phyloP scores from a whole-genome alignment of 2,888 invertebrate genomes.

The Autographa pulchrina region DNA sequence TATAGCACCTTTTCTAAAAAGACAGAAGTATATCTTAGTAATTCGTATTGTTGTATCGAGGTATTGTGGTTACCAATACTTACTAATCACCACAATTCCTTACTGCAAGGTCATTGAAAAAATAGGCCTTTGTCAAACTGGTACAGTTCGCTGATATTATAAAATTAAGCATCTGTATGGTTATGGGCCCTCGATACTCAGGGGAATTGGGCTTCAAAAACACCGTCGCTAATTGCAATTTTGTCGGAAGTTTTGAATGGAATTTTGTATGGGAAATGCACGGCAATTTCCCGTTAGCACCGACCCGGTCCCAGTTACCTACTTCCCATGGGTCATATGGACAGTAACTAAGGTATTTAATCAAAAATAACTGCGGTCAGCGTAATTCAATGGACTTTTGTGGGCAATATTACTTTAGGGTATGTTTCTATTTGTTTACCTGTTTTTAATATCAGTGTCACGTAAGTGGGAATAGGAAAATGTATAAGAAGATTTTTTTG shows the following conservation, averaged over 20 bases:
- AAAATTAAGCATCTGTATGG: neutral
- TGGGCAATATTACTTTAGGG: neutral
- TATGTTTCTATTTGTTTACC: neutral
- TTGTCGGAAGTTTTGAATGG: conserved; percentile 39
- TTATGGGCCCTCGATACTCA: conserved; percentile 33
- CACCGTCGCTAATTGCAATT: conserved; percentile 42
- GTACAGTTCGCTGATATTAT: neutral
- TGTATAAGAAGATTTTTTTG: neutral
- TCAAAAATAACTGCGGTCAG: neutral
- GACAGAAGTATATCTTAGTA: too few species aligned
- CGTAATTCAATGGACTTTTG: conserved; percentile 6
- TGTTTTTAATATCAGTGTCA: neutral
- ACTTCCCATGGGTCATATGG: neutral
- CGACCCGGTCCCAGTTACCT: neutral
- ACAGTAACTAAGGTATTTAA: conserved; percentile 8
- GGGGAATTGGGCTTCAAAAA: conserved; percentile 36
- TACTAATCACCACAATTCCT: too few species aligned
- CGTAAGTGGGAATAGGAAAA: neutral
- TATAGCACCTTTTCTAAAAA: too few species aligned
- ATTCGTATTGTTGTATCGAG: too few species aligned
- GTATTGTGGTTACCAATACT: too few species aligned
- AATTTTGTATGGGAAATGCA: conserved; percentile 31
- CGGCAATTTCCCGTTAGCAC: neutral
- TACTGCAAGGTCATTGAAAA: too few species aligned
- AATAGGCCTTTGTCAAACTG: neutral